phyloP scores from a whole-genome alignment of 2,888 invertebrate species.

The Drosophila meridionalis region DNA sequence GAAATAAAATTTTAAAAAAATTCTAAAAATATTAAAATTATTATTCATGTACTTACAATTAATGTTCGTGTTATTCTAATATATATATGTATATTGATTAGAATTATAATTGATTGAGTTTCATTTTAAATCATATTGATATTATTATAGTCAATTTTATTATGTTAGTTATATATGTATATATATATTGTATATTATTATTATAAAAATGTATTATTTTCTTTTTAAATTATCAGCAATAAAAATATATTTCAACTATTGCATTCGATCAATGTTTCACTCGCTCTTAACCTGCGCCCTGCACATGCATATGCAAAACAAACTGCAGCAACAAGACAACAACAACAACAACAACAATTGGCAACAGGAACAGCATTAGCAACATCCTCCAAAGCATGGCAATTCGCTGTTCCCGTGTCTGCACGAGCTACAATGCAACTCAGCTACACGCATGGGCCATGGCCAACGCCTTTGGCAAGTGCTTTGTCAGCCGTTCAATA shows the following conservation, averaged over 20 bases:
- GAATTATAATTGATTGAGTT: too few relatives aligned
- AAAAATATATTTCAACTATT: neutral
- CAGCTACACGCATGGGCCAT: neutral
- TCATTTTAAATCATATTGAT: too few relatives aligned
- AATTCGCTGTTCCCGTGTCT: slow-evolving; percentile 9
- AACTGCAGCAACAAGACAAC: neutral
- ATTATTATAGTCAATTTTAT: too few relatives aligned
- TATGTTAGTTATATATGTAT: too few relatives aligned
- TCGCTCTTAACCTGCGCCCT: neutral
- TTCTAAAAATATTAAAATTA: too few relatives aligned
- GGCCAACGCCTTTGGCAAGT: slow-evolving; percentile 14
- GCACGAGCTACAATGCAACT: slow-evolving; percentile 10
- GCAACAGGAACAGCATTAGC: slow-evolving; percentile 12
- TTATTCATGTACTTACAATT: too few relatives aligned
- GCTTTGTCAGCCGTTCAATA: slow-evolving; percentile 48
- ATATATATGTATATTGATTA: too few relatives aligned
- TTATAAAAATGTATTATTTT: too few relatives aligned
- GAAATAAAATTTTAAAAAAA: too few relatives aligned
- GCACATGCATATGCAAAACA: neutral
- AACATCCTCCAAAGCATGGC: slow-evolving; percentile 9
- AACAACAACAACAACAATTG: neutral
- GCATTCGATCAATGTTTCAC: neutral
- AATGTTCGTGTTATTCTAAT: too few relatives aligned
- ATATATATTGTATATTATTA: too few relatives aligned
- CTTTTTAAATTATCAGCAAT: neutral